Conservation (phyloP, 1,140 invertebrate genomes). For the Ceratitis capitata region DNA sequence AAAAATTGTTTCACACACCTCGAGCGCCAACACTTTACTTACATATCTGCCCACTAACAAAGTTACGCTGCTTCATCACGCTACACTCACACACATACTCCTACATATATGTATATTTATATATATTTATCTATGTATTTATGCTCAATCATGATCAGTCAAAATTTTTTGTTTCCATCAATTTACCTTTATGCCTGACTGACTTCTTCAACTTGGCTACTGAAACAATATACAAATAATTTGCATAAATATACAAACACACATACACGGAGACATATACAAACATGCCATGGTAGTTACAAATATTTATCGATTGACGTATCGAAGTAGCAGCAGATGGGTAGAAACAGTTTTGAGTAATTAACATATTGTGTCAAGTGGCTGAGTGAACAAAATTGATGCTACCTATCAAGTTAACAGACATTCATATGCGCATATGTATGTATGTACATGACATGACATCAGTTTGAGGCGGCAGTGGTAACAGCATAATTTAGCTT, state of each 20-base stretch:
- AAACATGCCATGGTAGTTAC: too few relatives aligned
- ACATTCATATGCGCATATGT: too few relatives aligned
- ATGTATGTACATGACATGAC: background rate
- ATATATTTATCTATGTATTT: conserved; percentile 1
- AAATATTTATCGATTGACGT: background rate
- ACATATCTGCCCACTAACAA: background rate
- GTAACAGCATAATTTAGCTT: background rate
- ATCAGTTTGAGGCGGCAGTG: background rate
- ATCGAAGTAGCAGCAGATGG: conserved; percentile 9
- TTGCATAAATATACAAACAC: background rate
- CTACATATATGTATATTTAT: background rate
- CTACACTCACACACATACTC: background rate
- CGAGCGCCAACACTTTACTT: background rate
- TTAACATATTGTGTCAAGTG: conserved; percentile 16
- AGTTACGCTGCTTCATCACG: background rate
- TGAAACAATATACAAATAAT: conserved; percentile 14
- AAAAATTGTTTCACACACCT: background rate
- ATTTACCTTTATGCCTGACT: background rate
- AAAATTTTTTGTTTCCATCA: background rate
- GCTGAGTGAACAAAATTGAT: background rate
- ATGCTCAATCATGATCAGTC: conserved; percentile 15
- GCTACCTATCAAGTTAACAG: background rate
- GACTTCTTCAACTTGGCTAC: background rate
- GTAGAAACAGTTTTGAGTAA: background rate
- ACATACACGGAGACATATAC: background rate